phyloP scores from a whole-genome alignment of 92 coral and sea anemone genomes.

The Umimayanthus chanpuru region DNA sequence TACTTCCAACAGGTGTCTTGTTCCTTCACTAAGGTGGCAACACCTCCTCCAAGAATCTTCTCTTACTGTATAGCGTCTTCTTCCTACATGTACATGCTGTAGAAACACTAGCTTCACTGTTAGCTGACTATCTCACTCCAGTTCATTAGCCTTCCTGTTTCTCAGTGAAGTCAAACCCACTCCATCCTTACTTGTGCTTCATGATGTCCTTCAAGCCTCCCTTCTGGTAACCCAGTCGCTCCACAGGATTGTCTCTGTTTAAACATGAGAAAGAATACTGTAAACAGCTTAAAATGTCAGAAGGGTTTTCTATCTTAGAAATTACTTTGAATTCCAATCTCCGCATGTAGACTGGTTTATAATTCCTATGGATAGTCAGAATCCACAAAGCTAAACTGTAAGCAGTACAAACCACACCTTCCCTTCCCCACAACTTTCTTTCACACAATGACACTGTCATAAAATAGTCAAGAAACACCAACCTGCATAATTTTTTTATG shows the following conservation, averaged over 20 bases:
- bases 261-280: neutral
- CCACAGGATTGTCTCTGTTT: slow-evolving; percentile 90
- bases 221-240: slow-evolving; percentile 96
- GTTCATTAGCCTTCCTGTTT: neutral
- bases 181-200: slow-evolving; percentile 84
- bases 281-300: neutral
- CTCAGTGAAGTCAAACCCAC: neutral
- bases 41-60: neutral
- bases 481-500: slow-evolving; percentile 98
- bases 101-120: too few species aligned
- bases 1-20: neutral
- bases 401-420: neutral
- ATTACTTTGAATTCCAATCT: neutral
- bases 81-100: neutral
- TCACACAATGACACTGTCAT: neutral
- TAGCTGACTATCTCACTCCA: neutral
- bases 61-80: neutral
- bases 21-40: neutral
- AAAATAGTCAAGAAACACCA: slow-evolving; percentile 1
- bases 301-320: neutral
- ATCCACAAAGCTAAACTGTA: too few species aligned
- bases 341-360: too few species aligned
- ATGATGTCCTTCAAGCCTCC: slow-evolving; percentile 97
- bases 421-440: neutral
- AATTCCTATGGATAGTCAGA: too few species aligned